These are phyloP conservation scores for Lycodopsis pacificus DNA, from an alignment of 2,797 vertebrate genomes.

Conservation along the genomic window DNA sequence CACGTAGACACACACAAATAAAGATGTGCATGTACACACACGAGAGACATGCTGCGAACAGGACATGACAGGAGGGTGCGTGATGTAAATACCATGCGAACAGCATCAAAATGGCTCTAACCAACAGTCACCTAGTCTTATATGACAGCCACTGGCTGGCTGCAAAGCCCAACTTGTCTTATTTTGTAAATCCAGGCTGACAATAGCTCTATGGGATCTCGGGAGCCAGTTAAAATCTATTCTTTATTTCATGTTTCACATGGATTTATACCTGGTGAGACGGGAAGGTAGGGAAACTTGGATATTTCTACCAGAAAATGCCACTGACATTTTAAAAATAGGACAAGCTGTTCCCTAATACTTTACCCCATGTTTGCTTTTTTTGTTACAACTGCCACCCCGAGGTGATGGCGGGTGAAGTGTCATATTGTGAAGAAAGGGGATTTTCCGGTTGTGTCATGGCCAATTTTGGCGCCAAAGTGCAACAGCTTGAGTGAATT, in stretches of 20 bases:
- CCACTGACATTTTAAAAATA: conserved; percentile 20
- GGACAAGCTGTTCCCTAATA: conserved; percentile 10
- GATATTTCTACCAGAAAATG: conserved; percentile 49
- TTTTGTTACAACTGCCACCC: conserved; percentile 25
- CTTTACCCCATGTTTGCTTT: conserved; percentile 32
- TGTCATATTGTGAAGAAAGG: conserved; percentile 47
- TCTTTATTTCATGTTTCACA: conserved; percentile 43
- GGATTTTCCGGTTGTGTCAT: conserved; percentile 51
- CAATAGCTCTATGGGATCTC: conserved; percentile 54
- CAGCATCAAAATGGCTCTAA: conserved; percentile 71
- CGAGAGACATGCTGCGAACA: conserved; percentile 43
- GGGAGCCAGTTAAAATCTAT: conserved; percentile 45
- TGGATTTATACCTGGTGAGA: conserved; percentile 40
- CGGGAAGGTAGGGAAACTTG: conserved; percentile 11
- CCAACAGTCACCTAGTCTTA: conserved; percentile 66
- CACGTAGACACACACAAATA: conserved; percentile 11
- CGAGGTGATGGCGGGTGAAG: conserved; percentile 32
- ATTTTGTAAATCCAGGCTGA: conserved; percentile 66
- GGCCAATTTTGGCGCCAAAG: conserved; percentile 56
- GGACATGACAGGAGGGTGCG: conserved; percentile 65
- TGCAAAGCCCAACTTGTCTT: conserved; percentile 60
- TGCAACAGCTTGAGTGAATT: conserved; percentile 48
- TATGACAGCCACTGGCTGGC: conserved; percentile 70
- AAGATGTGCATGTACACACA: conserved; percentile 5
- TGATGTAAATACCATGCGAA: conserved; percentile 77